phyloP scores from a whole-genome alignment of 2,797 vertebrate genomes.

The Muraenolepis orangiensis region DNA sequence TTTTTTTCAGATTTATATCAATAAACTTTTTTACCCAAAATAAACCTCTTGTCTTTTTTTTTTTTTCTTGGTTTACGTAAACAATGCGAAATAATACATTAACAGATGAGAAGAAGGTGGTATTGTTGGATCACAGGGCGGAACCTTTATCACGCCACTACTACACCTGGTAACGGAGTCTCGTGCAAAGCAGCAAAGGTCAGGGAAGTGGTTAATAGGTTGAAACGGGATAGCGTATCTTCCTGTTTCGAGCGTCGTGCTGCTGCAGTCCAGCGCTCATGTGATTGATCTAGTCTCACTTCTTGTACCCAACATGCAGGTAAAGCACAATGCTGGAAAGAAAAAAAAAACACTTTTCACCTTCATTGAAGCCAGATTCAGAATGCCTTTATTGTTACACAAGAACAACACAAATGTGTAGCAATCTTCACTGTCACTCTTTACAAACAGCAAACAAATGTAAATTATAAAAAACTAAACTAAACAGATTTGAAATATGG shows the following conservation, averaged over 20 bases:
- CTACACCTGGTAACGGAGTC: background rate
- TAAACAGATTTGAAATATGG: too few relatives aligned
- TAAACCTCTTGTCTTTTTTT: background rate
- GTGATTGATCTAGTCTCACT: too few relatives aligned
- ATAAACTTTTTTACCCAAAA: conserved; percentile 72
- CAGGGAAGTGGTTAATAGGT: conserved; percentile 63
- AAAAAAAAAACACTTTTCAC: too few relatives aligned
- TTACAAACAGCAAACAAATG: too few relatives aligned
- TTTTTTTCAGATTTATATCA: conserved; percentile 74
- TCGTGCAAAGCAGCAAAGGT: background rate
- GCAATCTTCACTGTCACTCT: too few relatives aligned
- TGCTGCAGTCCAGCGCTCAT: too few relatives aligned
- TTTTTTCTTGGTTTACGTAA: conserved; percentile 2
- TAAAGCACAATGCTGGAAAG: too few relatives aligned
- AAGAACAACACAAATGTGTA: too few relatives aligned
- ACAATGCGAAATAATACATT: background rate
- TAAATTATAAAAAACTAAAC: too few relatives aligned
- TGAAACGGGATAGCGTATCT: conserved; percentile 46
- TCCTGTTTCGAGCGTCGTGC: conserved; percentile 55
- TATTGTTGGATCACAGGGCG: background rate
- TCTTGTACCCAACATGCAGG: background rate
- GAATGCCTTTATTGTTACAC: too few relatives aligned
- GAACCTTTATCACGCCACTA: background rate
- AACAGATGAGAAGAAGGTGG: background rate
- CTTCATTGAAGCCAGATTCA: too few relatives aligned